Evolutionary conservation across 2,888 invertebrate species (phyloP).

Genomic region (Drosophila mayaguana): DNA sequence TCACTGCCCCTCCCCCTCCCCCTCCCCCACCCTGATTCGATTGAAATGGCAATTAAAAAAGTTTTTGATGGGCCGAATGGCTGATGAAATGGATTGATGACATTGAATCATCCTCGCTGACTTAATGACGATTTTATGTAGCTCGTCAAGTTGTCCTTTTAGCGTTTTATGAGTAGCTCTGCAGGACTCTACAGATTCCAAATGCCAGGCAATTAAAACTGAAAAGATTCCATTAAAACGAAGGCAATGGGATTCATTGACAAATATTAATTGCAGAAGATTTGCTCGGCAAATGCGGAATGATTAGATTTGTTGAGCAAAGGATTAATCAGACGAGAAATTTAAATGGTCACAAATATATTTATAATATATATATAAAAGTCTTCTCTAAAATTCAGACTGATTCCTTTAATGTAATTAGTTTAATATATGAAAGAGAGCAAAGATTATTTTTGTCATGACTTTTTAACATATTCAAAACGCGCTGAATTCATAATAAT

Average conservation of each 20-base stretch:
- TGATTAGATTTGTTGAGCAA: neutral
- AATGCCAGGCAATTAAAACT: constrained; percentile 66
- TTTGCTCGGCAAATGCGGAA: constrained; percentile 21
- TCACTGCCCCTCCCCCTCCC: too few relatives aligned
- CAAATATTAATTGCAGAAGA: constrained; percentile 52
- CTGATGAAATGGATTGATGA: neutral
- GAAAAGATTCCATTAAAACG: constrained; percentile 66
- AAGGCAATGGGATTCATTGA: constrained; percentile 38
- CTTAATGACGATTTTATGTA: constrained; percentile 74
- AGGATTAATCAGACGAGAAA: neutral
- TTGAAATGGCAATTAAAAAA: constrained; percentile 57
- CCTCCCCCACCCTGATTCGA: constrained; percentile 12
- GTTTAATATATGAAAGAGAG: neutral
- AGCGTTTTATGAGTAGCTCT: constrained; percentile 55
- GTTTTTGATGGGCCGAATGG: constrained; percentile 38
- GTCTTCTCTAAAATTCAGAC: neutral
- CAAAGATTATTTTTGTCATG: neutral
- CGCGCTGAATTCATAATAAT: constrained; percentile 37
- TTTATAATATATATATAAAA: too few relatives aligned
- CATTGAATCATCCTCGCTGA: constrained; percentile 21
- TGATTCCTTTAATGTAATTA: neutral
- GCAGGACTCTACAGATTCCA: constrained; percentile 47
- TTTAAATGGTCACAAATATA: neutral
- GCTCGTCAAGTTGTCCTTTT: constrained; percentile 64
- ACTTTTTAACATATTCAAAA: constrained; percentile 16